Conservation (phyloP, 2,888 invertebrate genomes). For the Cactoblastis cactorum region DNA sequence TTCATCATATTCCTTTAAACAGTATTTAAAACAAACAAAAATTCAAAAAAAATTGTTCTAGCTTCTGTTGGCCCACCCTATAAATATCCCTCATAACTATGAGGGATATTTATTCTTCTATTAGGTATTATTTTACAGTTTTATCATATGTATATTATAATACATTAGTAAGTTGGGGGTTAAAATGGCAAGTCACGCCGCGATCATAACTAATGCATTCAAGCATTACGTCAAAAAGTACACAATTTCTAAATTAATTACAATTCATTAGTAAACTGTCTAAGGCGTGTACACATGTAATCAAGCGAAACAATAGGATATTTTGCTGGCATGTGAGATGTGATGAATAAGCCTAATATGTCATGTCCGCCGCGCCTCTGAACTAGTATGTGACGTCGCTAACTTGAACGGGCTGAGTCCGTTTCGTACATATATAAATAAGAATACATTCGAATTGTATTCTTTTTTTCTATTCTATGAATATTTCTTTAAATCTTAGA, state of each 20-base stretch:
- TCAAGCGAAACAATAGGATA: slow-evolving; percentile 59
- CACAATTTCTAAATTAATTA: slow-evolving; percentile 9
- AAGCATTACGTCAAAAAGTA: not conserved
- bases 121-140: too few relatives aligned
- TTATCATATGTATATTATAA: not conserved
- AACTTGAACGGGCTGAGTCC: slow-evolving; percentile 18
- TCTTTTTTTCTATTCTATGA: too few relatives aligned
- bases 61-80: too few relatives aligned
- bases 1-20: too few relatives aligned
- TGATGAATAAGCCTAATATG: slow-evolving; percentile 63
- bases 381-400: slow-evolving; percentile 36
- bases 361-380: slow-evolving; percentile 56
- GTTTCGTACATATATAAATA: not conserved
- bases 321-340: slow-evolving; percentile 39
- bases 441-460: too few relatives aligned
- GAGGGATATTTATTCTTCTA: too few relatives aligned
- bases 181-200: not conserved
- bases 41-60: too few relatives aligned
- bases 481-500: too few relatives aligned
- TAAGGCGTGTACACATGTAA: slow-evolving; percentile 51
- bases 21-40: too few relatives aligned
- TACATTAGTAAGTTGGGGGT: not conserved
- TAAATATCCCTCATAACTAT: too few relatives aligned
- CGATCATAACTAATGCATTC: not conserved
- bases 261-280: slow-evolving; percentile 10